Evolutionary conservation across 1,140 invertebrate species (phyloP).

Genomic region (Heliconius hermathena): DNA sequence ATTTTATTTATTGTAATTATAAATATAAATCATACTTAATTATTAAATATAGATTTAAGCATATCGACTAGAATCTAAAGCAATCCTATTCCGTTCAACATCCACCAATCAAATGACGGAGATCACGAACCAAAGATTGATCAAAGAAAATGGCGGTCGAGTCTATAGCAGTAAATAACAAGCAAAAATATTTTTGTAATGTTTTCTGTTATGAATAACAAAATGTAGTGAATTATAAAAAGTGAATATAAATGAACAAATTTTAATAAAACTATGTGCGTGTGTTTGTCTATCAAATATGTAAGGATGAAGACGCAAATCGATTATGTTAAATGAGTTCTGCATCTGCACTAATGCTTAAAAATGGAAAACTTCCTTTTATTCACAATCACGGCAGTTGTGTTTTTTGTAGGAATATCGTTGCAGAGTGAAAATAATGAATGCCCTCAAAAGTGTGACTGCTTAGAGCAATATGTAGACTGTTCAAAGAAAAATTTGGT

Average conservation of each 20-base stretch:
- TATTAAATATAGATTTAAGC: slow-evolving; percentile 6
- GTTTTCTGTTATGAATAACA: slow-evolving; percentile 44
- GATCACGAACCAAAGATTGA: slow-evolving; percentile 35
- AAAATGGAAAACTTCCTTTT: slow-evolving; percentile 78
- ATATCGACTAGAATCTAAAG: slow-evolving; percentile 5
- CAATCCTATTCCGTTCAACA: not conserved
- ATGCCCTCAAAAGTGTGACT: slow-evolving; percentile 83
- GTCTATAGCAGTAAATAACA: slow-evolving; percentile 66
- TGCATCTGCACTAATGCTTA: slow-evolving; percentile 67
- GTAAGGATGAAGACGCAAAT: slow-evolving; percentile 67
- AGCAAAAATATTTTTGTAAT: slow-evolving; percentile 58
- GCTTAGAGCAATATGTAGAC: slow-evolving; percentile 82
- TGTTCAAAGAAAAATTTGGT: slow-evolving; percentile 83
- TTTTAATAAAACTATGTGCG: slow-evolving; percentile 30
- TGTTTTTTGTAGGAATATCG: slow-evolving; percentile 62
- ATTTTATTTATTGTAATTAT: too few species aligned
- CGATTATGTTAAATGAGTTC: slow-evolving; percentile 61
- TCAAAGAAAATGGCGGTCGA: slow-evolving; percentile 73
- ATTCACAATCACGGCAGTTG: slow-evolving; percentile 63
- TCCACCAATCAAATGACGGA: slow-evolving; percentile 18
- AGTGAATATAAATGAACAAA: slow-evolving; percentile 51
- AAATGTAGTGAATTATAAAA: slow-evolving; percentile 56
- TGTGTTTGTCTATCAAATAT: slow-evolving; percentile 59
- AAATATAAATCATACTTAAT: too few species aligned
- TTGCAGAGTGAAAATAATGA: slow-evolving; percentile 71